Conservation (phyloP, 2,888 invertebrate genomes). For the Orthosia gracilis region DNA sequence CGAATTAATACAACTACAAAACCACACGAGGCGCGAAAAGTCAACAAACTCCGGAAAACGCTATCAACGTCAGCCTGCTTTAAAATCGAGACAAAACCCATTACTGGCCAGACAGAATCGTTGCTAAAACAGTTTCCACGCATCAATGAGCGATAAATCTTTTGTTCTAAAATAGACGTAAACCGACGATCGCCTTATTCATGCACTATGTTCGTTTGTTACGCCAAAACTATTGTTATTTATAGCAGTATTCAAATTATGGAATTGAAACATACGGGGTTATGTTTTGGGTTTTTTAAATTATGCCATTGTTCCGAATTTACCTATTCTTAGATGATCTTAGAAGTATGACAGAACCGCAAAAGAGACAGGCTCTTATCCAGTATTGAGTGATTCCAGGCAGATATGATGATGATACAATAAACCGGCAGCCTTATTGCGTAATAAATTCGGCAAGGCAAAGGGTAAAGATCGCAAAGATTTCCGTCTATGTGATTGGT, state of each 20-base stretch:
- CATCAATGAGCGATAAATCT: constrained; percentile 59
- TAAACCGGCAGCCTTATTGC: too few relatives aligned
- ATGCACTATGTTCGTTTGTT: constrained; percentile 25
- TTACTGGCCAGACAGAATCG: constrained; percentile 51
- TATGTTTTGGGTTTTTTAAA: constrained; percentile 2
- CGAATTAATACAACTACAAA: not conserved
- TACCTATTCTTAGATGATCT: too few relatives aligned
- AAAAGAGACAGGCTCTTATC: too few relatives aligned
- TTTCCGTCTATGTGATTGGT: too few relatives aligned
- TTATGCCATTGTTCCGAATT: too few relatives aligned
- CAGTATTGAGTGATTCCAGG: too few relatives aligned
- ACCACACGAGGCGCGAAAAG: constrained; percentile 18
- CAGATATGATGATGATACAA: too few relatives aligned
- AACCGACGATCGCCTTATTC: constrained; percentile 31
- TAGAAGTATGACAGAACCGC: too few relatives aligned
- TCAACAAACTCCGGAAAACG: constrained; percentile 37
- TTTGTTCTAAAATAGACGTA: constrained; percentile 49
- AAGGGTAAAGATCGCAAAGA: too few relatives aligned
- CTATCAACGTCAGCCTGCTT: constrained; percentile 20
- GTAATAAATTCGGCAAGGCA: too few relatives aligned
- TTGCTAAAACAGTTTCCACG: constrained; percentile 58
- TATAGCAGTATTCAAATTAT: constrained; percentile 44
- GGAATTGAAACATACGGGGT: not conserved
- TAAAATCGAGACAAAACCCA: constrained; percentile 55
- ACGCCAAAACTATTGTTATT: constrained; percentile 42